Evolutionary conservation across 2,888 invertebrate species (phyloP).

Genomic region (Beris chalybata): DNA sequence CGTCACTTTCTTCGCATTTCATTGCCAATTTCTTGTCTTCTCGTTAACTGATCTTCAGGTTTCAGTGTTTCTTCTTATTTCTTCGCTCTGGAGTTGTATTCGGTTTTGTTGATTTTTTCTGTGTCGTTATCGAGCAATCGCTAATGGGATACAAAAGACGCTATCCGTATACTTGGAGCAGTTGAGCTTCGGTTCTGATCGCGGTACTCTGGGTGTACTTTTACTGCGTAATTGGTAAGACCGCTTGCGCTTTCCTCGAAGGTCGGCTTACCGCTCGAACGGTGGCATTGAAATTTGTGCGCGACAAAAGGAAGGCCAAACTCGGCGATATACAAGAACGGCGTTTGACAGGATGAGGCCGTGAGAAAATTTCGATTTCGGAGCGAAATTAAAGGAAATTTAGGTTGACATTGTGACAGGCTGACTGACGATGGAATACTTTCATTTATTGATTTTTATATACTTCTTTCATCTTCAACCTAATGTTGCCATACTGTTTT

Average conservation of each 20-base stretch:
- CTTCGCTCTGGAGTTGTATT: constrained; percentile 16
- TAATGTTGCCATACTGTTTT: no score
- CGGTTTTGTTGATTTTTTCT: constrained; percentile 14
- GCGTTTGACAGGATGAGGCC: constrained; percentile 32
- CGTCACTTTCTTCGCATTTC: constrained; percentile 29
- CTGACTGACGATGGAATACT: constrained; percentile 7
- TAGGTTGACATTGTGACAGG: constrained; percentile 28
- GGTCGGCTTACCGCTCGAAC: constrained; percentile 31
- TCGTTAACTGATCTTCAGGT: constrained; percentile 24
- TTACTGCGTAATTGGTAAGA: constrained; percentile 38
- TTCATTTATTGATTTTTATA: not conserved
- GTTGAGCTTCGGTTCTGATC: not conserved
- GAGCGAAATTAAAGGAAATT: constrained; percentile 30
- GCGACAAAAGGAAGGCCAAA: constrained; percentile 10
- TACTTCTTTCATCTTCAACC: no score
- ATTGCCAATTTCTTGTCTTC: constrained; percentile 14
- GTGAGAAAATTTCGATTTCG: constrained; percentile 27
- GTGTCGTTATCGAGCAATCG: constrained; percentile 17
- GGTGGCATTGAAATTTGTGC: constrained; percentile 30
- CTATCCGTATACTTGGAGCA: not conserved
- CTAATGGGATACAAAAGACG: constrained; percentile 7
- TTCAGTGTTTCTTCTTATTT: constrained; percentile 15
- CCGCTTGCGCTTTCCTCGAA: constrained; percentile 38
- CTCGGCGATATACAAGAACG: not conserved
- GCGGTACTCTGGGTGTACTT: constrained; percentile 29